phyloP scores from a whole-genome alignment of 2,797 vertebrate species.

The Amblyraja radiata region DNA sequence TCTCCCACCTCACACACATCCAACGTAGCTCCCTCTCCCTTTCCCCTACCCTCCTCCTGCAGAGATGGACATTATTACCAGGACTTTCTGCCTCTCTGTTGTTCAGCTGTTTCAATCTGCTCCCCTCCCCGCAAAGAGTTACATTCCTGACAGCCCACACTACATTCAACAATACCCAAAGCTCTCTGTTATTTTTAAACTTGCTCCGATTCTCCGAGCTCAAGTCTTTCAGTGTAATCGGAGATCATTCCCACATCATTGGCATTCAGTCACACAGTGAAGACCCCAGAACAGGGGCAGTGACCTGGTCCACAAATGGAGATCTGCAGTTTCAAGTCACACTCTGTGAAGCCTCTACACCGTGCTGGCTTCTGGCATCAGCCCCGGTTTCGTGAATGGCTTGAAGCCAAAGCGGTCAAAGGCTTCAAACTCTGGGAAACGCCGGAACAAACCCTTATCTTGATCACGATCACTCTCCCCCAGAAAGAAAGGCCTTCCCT shows the following conservation, averaged over 20 bases:
- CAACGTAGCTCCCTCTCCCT: not conserved
- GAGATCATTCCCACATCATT: constrained; percentile 18
- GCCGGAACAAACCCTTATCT: not conserved
- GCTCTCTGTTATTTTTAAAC: not conserved
- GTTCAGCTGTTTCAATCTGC: not conserved
- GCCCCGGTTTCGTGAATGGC: not conserved
- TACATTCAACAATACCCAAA: constrained; percentile 4
- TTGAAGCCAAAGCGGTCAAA: not conserved
- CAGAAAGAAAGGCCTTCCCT: not conserved
- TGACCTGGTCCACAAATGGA: not conserved
- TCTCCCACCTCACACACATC: not conserved
- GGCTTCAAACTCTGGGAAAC: not conserved
- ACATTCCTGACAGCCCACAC: not conserved
- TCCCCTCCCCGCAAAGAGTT: not conserved
- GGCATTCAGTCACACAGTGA: not conserved
- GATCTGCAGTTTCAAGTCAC: not conserved
- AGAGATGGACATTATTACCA: not conserved
- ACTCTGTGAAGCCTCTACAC: not conserved
- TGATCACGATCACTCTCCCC: not conserved
- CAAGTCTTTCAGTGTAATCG: not conserved
- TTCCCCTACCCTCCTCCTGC: too few relatives aligned
- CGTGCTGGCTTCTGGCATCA: not conserved
- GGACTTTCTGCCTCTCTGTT: not conserved
- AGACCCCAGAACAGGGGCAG: not conserved
- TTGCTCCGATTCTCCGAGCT: not conserved